Conservation (phyloP, 2,113 vertebrate genomes). For the Lasiurus cinereus region DNA sequence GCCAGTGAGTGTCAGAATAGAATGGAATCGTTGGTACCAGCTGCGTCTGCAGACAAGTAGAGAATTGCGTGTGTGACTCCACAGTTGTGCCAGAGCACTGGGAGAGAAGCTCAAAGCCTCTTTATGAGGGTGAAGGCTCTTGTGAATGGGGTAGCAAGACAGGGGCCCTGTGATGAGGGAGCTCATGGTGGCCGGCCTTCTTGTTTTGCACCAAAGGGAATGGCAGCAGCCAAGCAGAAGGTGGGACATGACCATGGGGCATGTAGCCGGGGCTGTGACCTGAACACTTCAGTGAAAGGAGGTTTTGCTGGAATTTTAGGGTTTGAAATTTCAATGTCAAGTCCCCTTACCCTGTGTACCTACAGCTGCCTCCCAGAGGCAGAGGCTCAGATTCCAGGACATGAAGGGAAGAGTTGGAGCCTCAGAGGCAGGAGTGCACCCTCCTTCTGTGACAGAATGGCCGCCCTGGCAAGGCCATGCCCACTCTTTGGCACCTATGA, state of each 20-base stretch:
- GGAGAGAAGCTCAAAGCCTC: background rate
- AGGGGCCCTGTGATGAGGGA: fast-evolving
- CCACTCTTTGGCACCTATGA: background rate
- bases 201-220: background rate
- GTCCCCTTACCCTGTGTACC: background rate
- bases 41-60: background rate
- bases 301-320: background rate
- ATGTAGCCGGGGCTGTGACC: background rate
- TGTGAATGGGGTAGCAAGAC: background rate
- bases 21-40: background rate
- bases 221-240: no score
- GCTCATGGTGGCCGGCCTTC: background rate
- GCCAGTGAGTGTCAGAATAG: background rate
- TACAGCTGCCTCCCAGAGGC: no score
- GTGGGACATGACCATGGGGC: fast-evolving
- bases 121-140: background rate
- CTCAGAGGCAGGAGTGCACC: no score
- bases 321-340: background rate
- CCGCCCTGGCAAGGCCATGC: fast-evolving
- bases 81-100: background rate
- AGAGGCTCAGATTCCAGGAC: background rate
- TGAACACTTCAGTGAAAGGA: background rate
- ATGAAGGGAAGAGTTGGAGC: background rate
- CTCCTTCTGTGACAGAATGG: background rate
- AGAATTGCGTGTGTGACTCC: background rate